Evolutionary conservation across 2,797 vertebrate species (phyloP).

Genomic region (Gadopsis bispinosus): DNA sequence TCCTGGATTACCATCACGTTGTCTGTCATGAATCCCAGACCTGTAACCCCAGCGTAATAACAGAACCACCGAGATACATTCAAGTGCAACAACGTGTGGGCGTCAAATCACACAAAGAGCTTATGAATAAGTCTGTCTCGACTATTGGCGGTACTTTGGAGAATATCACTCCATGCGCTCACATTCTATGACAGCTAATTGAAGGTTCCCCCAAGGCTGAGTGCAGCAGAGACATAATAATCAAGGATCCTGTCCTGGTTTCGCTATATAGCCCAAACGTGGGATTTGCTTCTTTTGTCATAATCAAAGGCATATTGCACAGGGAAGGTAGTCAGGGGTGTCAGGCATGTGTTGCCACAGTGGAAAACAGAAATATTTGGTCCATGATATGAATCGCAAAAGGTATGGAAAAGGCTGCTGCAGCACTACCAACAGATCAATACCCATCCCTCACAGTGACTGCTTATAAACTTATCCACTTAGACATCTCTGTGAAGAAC

Average conservation of each 20-base stretch:
- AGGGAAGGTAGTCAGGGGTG: constrained; percentile 78
- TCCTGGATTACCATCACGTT: constrained; percentile 60
- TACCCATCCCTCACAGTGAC: constrained; percentile 52
- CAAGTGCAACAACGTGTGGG: constrained; percentile 69
- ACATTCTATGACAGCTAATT: constrained; percentile 80
- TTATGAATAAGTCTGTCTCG: constrained; percentile 77
- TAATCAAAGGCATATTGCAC: constrained; percentile 84
- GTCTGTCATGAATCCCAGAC: constrained; percentile 66
- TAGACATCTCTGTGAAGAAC: constrained; percentile 50
- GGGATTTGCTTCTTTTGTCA: constrained; percentile 73
- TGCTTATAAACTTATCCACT: constrained; percentile 52
- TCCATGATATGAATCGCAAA: constrained; percentile 61
- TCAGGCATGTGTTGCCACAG: constrained; percentile 74
- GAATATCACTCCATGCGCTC: constrained; percentile 68
- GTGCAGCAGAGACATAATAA: constrained; percentile 83
- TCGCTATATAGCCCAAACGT: constrained; percentile 56
- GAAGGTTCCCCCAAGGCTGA: constrained; percentile 80
- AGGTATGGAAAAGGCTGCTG: constrained; percentile 32
- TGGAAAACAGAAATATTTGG: constrained; percentile 61
- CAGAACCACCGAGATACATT: constrained; percentile 53
- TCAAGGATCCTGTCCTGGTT: constrained; percentile 85
- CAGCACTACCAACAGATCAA: constrained; percentile 58
- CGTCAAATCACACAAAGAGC: constrained; percentile 76
- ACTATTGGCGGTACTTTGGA: constrained; percentile 66
- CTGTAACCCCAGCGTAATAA: constrained; percentile 72